phyloP scores from a whole-genome alignment of 2,113 vertebrate species.

The Deroptyus accipitrinus region DNA sequence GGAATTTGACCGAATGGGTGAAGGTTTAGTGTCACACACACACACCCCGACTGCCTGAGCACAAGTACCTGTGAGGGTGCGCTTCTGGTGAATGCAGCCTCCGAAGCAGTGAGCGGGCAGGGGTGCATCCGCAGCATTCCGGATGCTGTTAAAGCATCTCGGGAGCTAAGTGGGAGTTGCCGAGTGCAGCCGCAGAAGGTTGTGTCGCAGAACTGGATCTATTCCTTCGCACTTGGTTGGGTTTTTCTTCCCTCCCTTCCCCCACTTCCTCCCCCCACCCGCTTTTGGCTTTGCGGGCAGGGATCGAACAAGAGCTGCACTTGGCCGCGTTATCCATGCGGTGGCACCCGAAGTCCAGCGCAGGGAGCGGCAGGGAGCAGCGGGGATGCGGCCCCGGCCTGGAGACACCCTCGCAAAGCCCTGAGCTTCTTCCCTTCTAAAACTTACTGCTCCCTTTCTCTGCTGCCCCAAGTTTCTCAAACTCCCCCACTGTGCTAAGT shows the following conservation, averaged over 20 bases:
- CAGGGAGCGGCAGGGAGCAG: neutral
- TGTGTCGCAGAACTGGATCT: neutral
- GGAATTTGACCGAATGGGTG: neutral
- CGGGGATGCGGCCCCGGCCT: neutral
- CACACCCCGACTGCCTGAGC: neutral
- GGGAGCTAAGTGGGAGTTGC: neutral
- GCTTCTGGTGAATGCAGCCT: rapidly evolving
- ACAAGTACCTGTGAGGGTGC: neutral
- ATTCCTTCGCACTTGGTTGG: neutral
- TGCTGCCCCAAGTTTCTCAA: neutral
- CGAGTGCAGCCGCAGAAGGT: neutral
- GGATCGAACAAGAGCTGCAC: neutral
- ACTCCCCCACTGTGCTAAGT: neutral
- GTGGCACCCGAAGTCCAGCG: neutral
- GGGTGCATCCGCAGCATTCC: neutral
- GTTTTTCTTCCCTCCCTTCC: neutral
- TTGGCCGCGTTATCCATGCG: neutral
- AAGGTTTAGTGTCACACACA: neutral
- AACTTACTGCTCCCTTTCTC: neutral
- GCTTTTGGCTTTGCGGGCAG: neutral
- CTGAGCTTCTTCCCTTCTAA: neutral
- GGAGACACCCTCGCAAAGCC: neutral
- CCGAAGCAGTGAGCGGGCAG: neutral
- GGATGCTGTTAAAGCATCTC: neutral
- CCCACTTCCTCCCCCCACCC: neutral